phyloP scores from a whole-genome alignment of 1,140 invertebrate species.

The Oedothorax gibbosus region DNA sequence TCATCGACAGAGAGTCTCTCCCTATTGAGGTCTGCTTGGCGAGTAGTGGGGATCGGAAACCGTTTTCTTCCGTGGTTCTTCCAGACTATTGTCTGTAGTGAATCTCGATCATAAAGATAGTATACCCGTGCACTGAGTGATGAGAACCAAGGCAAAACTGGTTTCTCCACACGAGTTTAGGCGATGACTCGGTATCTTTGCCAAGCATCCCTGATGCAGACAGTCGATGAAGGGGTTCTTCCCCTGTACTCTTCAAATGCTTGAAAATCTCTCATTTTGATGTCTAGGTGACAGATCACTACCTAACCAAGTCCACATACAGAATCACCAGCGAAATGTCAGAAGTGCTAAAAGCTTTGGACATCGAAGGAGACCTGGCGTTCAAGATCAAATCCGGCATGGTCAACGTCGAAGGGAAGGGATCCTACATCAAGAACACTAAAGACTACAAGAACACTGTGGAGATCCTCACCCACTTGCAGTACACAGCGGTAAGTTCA shows the following conservation, averaged over 20 bases:
- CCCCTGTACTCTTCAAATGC: background rate
- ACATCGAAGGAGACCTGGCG: background rate
- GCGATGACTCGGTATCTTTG: too few relatives aligned
- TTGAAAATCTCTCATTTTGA: background rate
- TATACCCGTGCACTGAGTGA: too few relatives aligned
- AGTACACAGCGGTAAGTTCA: conserved; percentile 18
- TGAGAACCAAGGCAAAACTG: too few relatives aligned
- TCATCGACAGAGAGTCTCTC: too few relatives aligned
- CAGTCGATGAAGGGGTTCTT: background rate
- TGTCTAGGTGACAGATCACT: background rate
- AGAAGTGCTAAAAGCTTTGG: background rate
- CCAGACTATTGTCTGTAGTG: too few relatives aligned
- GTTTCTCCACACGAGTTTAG: too few relatives aligned
- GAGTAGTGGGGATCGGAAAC: too few relatives aligned
- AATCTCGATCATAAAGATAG: too few relatives aligned
- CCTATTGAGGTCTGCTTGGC: too few relatives aligned
- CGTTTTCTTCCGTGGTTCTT: too few relatives aligned
- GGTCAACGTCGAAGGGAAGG: conserved; percentile 11
- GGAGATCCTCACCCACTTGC: background rate
- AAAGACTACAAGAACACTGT: background rate
- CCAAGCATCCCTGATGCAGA: too few relatives aligned
- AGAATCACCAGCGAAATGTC: background rate
- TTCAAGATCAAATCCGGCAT: conserved; percentile 26
- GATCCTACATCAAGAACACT: conserved; percentile 13
- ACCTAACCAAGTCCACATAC: background rate